Evolutionary conservation across 64 coral and sea anemone species (phyloP), one percentile per base, ranked within the genome.

Genomic region (Platygyra sinensis): DNA sequence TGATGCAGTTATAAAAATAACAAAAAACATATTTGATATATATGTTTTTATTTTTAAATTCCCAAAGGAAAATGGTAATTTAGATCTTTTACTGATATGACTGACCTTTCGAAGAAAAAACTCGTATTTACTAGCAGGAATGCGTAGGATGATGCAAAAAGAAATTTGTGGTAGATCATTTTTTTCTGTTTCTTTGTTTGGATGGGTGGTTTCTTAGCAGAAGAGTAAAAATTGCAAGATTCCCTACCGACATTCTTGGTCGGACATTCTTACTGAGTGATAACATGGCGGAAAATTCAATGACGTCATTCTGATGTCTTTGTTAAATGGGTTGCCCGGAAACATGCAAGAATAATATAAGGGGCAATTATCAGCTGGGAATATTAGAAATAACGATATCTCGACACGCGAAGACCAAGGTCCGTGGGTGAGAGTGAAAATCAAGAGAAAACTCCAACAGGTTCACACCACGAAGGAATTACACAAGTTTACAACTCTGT

Each of bases 341-440:
- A 85, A 85, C 81, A 38, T n/a, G 1, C 8, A 5, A 83, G 63
- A 72, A 39, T 71, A 28, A 85, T 71, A 84, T 84, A 85, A 72
- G 62, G 38, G 76, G 14, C 76, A 51, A 17, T 5, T 11, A 79
- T 2, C 9, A 69, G 22, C 46, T 79, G 8, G 1, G 76, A 57
- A 57, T 85, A 85, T 85, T 85, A 85, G 16, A 18, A 72, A 85
- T 52, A 85, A 20, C 81, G 62, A 83, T 39, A 83, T 64, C 62
- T 69, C 62, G 20, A 71, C 81, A 85, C 81, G 81, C 63, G 81
- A 85, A 46, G 36, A 85, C 33, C 81, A 27, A 36, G 12, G 17
- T 50, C 11, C 1, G 36, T 51, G 31, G 20, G 39, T 50, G 38
- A 51, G n/a, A 0, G 22, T 81, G 20, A n/a, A 51, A 85, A 85